Evolutionary conservation across 2,888 invertebrate genomes (phyloP), one percentile per base, ranked within the genome.

Genomic region (Elaeidobius kamerunicus): DNA sequence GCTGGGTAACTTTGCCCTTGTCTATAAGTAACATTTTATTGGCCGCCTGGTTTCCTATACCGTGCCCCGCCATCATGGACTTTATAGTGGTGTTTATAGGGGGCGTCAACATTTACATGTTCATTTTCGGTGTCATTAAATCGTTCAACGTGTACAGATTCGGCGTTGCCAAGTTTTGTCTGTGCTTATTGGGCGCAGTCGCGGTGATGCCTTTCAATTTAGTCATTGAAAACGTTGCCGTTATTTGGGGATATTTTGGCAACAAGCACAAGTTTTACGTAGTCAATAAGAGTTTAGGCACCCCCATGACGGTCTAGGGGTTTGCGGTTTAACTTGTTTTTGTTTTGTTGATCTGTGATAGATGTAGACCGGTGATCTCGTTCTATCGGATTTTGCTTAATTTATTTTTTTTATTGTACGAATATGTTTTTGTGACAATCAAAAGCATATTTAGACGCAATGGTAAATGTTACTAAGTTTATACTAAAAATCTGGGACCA

Each of bases 181-280:
- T 91, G 50, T 91, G 90, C 69, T 82, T 94, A 56, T 77, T 85
- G 56, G 95, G 93, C 35, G 93, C 94, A 3, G 76, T 96, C 41
- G 84, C 88, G 53, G 91, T 92, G 50, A 92, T 96, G 72, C 95
- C 96, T 14, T 85, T 96, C 63, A 96, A 96, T 76, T 82, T 96
- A 64, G 78, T 93, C 49, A 93, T 96, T 65, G 96, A 97, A 75
- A 96, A 95, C 76, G 81, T 92, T 60, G 95, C 95, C 49, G 94
- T 96, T 27, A 82, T 96, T 59, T 93, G 95, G 91, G 96, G 96
- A 28, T 78, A 95, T 30, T 81, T 94, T 62, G 93, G 94, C 12
- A 90, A 93, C 68, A 97, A 97, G 76, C 91, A 95, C 76, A 91
- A 92, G 74, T 97, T 97, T 77, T 97, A 96, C 74, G 88, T 97